Evolutionary conservation across 2,888 invertebrate genomes (phyloP), one percentile per base, ranked within the genome.

Genomic region (Epistrophella euchroma): DNA sequence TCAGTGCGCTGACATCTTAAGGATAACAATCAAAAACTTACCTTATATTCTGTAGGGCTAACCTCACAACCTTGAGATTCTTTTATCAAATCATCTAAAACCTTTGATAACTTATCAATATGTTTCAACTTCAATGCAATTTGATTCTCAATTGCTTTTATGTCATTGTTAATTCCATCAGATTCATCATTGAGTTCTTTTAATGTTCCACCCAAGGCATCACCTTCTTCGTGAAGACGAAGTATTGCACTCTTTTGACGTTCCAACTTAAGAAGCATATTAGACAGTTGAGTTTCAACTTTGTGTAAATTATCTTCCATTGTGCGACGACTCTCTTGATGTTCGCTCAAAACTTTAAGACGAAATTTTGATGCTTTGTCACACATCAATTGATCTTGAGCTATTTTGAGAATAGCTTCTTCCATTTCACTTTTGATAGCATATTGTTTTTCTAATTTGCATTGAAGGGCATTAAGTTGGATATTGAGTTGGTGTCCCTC

Each of bases 371-470:
- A 94, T 0, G 95, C 95, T 89, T 96, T 96, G 88, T 96, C 95
- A 55, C 95, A 95, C 6, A 95, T 93, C 6, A 95, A 90, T 89
- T 95, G 95, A 13, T 95, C 95, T 89, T 96, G 95, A 1, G 96
- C 92, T 78, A 94, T 93, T 22, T 91, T 90, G 7, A 96, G 90
- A 37, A 96, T 94, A 56, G 94, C 92, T 78, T 95, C 95, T 90
- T 97, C 97, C 60, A 95, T 87, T 50, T 93, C 92, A 15, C 93
- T 89, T 90, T 95, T 96, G 60, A 93, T 92, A n/a, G 91, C 92
- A 0, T 89, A 88, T 64, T 94, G 92, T 79, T 93, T 94, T 15
- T 95, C 95, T 7, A 94, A 89, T 60, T 93, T 93, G 19, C 83
- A 88, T 22, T 91, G 90, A 1, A 91, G 87, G 6, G 89, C 78